Base-by-base conservation (phyloP, 2,797 vertebrate genomes). In the Diceros bicornis region DNA sequence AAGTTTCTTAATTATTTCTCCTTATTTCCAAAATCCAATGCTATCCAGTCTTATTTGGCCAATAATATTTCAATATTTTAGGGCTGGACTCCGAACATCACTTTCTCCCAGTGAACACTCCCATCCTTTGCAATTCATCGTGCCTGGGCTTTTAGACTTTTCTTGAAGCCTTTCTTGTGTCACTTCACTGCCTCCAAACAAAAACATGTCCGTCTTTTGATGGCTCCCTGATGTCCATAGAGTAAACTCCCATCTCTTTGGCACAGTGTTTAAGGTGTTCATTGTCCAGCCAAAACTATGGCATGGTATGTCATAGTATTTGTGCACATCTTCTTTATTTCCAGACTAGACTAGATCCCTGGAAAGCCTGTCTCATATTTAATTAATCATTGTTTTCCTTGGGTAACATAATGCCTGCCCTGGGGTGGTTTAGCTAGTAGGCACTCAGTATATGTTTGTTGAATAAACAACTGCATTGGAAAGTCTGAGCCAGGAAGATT, bases 21-120 rank as follows among this genome's bases (percentile, higher is more conserved):
- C 20, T 92, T 10, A 62, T 41, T 11, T 79, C 37, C 50, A 50
- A 86, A 95, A 57, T 41, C 16, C 75, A 89, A 20, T 32, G 12
- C 7, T 69, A 3, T 18, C 10, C 8, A 59, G 12, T 83, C 37
- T 88, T 79, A 25, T 37, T 84, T 59, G 41, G 7, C 12, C 4
- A 78, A 2, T 59, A 62, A 64, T 44, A 44, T 85, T 94, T 82
- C 37, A 55, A 3, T 82, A 69, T 78, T 89, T 97, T 86, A 74
- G 37, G 55, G 69, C 13, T 37, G 3, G 21, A 89, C 41, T 93
- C 29, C 14, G 34, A 89, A 21, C 13, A 84, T 78, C 57, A 74
- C 0, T 94, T 90, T 93, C 34, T 81, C 47, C 52, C 14, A 47
- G 20, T 10, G 25, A 82, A 25, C 34, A 74, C 3, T 1, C n/a